Base-by-base conservation (phyloP, 2,113 vertebrate genomes). In the Micronycteris hirsuta region DNA sequence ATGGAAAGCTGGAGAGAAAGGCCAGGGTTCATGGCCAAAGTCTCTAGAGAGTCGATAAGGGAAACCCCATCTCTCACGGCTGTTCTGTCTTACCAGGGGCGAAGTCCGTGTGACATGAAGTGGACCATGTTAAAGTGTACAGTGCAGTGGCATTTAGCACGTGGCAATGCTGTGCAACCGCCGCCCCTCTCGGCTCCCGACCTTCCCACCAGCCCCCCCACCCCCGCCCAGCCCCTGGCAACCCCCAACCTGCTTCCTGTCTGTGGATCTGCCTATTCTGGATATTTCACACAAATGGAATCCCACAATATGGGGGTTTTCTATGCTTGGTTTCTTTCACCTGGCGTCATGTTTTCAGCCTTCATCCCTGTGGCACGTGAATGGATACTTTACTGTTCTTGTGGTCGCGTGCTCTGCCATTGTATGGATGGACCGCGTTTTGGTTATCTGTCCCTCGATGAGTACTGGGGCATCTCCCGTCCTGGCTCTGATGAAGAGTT, bases 331-430 rank as follows among this genome's bases (percentile, higher is more conserved):
- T 22, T 33, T 17, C 38, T 67, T 31, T 54, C 4, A 0, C 24
- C 11, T 1, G 56, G 82, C 54, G 31, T 7, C 8, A 11, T 13
- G n/a, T 31, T 33, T 65, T 31, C 10, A 13, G 17, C 15, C 10
- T 12, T 38, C 19, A 4, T 33, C 17, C 12, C 11, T 0, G 1
- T 3, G 1, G 31, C 4, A 41, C 2, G 4, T 0, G 0, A 49
- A 49, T 28, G 14, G 15, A 19, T 7, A 63, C 2, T 49, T 19
- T 15, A 1, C 58, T 65, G 38, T 91, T 49, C 83, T 71, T 4
- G 20, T 33, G 74, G 14, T 12, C 36, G 33, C 63, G 7, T 38
- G 36, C 26, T 16, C 70, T 5, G 56, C 58, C 67, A 2, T 15
- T 4, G 3, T 2, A 2, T 16, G n/a, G 47, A 11, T 26, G 10